phyloP scores from a whole-genome alignment of 2,888 invertebrate species.

The Plusia festucae region DNA sequence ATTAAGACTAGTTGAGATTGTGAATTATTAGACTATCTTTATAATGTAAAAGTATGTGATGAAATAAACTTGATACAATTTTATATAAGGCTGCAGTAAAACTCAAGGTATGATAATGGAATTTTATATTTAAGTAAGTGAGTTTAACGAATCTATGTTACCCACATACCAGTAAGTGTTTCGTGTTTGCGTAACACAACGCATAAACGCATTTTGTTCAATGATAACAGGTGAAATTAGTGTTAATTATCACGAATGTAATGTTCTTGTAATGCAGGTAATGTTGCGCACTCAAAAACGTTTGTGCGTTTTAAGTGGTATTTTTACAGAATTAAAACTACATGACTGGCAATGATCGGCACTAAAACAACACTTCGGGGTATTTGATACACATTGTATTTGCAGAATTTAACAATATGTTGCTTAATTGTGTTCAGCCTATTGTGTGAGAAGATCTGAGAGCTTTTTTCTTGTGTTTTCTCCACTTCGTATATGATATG shows the following conservation, averaged over 20 bases:
- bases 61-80: not conserved
- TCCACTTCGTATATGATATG: too few relatives aligned
- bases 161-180: conserved; percentile 5
- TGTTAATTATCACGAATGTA: conserved; percentile 56
- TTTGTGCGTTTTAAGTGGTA: conserved; percentile 7
- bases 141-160: not conserved
- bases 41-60: too few relatives aligned
- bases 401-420: not conserved
- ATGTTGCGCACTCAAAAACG: conserved; percentile 16
- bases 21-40: not conserved
- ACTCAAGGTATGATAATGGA: not conserved
- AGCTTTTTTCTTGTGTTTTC: too few relatives aligned
- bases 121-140: not conserved
- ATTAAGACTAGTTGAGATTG: too few relatives aligned
- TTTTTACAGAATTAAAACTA: not conserved
- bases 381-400: not conserved
- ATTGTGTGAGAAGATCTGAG: too few relatives aligned
- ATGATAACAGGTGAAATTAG: conserved; percentile 61
- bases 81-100: not conserved
- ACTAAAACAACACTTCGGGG: not conserved
- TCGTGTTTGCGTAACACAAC: conserved; percentile 24
- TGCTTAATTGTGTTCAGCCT: not conserved
- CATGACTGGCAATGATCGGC: not conserved
- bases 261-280: conserved; percentile 39
- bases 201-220: conserved; percentile 51